Conservation (phyloP, 2,888 invertebrate genomes). For the Melieria omissa region DNA sequence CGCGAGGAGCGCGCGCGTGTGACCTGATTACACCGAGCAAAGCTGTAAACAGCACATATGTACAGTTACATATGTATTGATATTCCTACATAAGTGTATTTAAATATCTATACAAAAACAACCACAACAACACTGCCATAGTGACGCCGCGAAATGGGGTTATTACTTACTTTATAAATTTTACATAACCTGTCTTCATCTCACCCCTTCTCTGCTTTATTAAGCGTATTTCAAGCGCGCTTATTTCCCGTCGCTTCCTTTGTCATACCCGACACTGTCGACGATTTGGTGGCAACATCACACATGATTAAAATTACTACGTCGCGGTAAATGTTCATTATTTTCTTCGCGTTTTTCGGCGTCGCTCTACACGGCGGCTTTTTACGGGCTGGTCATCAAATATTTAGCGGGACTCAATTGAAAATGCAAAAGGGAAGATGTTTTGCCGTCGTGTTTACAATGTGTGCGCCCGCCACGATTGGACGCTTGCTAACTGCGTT, state of each 20-base stretch:
- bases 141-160: no score
- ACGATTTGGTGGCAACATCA: neutral
- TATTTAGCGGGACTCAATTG: constrained; percentile 6
- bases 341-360: constrained; percentile 14
- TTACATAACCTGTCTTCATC: no score
- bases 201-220: no score
- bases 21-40: constrained; percentile 13
- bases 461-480: no score
- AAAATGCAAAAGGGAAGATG: constrained; percentile 17
- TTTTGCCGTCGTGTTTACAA: constrained; percentile 2
- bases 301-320: constrained; percentile 34
- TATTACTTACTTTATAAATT: no score
- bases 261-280: no score
- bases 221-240: no score
- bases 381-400: constrained; percentile 2
- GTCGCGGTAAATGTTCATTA: constrained; percentile 33
- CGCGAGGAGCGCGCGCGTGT: neutral
- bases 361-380: neutral
- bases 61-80: neutral
- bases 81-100: no score
- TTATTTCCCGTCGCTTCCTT: no score
- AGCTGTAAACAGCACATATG: neutral
- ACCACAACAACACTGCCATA: no score
- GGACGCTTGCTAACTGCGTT: no score
- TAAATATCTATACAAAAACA: no score